Evolutionary conservation across 2,888 invertebrate genomes (phyloP), one percentile per base, ranked within the genome.

Genomic region (Achlya flavicornis): DNA sequence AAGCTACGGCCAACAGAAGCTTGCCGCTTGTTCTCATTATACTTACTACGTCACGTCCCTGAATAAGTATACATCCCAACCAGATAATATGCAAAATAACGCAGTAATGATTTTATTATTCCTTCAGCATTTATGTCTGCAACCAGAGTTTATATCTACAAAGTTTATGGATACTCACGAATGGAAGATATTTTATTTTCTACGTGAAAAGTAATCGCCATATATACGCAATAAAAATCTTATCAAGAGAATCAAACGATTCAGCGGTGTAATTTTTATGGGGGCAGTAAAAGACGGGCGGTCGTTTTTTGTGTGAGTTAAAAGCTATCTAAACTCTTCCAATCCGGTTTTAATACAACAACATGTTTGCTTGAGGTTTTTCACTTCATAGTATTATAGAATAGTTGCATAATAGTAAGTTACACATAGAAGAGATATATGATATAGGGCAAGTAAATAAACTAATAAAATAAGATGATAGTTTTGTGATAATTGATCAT

Each of bases 181-280:
- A 59, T 57, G 8, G 43, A 65, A 63, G 33, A 66, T 72, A 74
- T 75, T 73, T 79, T 78, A 73, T 79, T 76, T 75, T 68, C 64
- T 63, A 65, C 64, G 71, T 70, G 70, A 70, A 78, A 80, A 76
- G 79, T 79, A 77, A 83, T 82, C 74, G 81, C 76, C 74, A 80
- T 83, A 82, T 79, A 83, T 78, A 72, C 66, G 78, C 80, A 80
- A 79, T 87, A 85, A 88, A 85, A 78, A 79, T 76, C 82, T 84
- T 82, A 84, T 80, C 81, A 80, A 76, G 80, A 78, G 77, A 85
- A 84, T 87, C 86, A 83, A 85, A 84, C 81, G 81, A 83, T 85
- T 85, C 84, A 79, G 79, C 83, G 79, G 79, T 81, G 81, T 85
- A 80, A 83, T 86, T 87, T 86, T 89, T 89, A 89, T 84, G 72